phyloP scores from a whole-genome alignment of 37 sponge, comb jelly and placozoan species.

The Eunapius fragilis region DNA sequence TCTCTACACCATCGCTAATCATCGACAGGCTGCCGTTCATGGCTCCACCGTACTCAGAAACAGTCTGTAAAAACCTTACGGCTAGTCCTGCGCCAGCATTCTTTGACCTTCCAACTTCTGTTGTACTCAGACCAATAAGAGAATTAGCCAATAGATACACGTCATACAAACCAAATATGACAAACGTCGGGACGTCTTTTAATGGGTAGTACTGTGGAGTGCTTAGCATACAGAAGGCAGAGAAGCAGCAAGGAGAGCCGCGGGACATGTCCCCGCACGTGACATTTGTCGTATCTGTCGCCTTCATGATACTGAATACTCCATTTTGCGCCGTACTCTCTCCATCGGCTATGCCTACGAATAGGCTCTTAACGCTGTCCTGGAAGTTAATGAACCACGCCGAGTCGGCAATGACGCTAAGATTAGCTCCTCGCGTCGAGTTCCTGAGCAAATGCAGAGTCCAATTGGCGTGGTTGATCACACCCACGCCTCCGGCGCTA shows the following conservation, averaged over 20 bases:
- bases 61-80: slow-evolving; percentile 6
- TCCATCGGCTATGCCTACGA: background rate
- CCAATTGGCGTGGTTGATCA: slow-evolving; percentile 69
- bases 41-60: slow-evolving; percentile 84
- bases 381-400: slow-evolving; percentile 91
- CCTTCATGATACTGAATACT: too few species aligned
- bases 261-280: slow-evolving; percentile 27
- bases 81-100: background rate
- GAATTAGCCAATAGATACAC: slow-evolving; percentile 57
- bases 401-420: slow-evolving; percentile 67
- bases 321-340: too few species aligned
- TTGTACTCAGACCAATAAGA: background rate
- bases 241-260: slow-evolving; percentile 80
- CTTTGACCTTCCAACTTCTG: background rate
- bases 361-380: background rate
- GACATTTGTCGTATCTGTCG: background rate
- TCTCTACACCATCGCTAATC: background rate
- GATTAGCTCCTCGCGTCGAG: background rate
- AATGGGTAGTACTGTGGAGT: slow-evolving; percentile 34
- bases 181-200: slow-evolving; percentile 24
- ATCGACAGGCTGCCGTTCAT: slow-evolving; percentile 77
- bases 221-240: slow-evolving; percentile 62
- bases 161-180: slow-evolving; percentile 68
- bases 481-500: slow-evolving; percentile 90
- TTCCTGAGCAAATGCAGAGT: background rate